A percentile compares a stretch with the other conserved stretches of the same genome.
These are phyloP conservation scores for Bruchidius siliquastri DNA, from an alignment of 2,888 invertebrate species.

Conservation along the genomic window DNA sequence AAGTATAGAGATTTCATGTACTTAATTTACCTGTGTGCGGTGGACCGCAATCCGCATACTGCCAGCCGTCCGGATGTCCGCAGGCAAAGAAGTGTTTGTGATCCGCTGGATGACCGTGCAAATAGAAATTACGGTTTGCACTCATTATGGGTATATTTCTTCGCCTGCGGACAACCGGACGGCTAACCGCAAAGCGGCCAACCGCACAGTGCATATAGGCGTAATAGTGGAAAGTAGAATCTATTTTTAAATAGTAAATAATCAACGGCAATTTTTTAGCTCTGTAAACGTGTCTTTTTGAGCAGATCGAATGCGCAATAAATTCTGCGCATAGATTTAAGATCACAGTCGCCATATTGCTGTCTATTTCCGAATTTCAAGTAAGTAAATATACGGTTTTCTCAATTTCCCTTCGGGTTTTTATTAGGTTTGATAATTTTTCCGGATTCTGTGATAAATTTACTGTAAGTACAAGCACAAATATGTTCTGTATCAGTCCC, in stretches of 20 bases:
- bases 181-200: no score
- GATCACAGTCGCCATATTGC: conserved; percentile 49
- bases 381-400: conserved; percentile 47
- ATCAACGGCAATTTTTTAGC: conserved; percentile 11
- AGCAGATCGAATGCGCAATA: conserved; percentile 16
- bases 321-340: conserved; percentile 36
- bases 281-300: conserved; percentile 19
- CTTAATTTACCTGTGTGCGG: no score
- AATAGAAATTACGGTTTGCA: no score
- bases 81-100: no score
- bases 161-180: no score
- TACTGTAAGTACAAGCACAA: conserved; percentile 35
- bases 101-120: no score
- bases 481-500: conserved; percentile 10
- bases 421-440: conserved; percentile 18
- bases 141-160: no score
- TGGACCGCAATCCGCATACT: no score
- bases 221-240: conserved; percentile 23
- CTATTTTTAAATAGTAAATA: conserved; percentile 25
- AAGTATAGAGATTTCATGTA: no score
- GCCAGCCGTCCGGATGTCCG: no score
- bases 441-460: conserved; percentile 25
- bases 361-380: conserved; percentile 48
- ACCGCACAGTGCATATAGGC: no score
- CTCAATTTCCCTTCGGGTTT: conserved; percentile 26